Evolutionary conservation across 2,797 vertebrate species (phyloP).

Genomic region (Threskiornis aethiopicus): DNA sequence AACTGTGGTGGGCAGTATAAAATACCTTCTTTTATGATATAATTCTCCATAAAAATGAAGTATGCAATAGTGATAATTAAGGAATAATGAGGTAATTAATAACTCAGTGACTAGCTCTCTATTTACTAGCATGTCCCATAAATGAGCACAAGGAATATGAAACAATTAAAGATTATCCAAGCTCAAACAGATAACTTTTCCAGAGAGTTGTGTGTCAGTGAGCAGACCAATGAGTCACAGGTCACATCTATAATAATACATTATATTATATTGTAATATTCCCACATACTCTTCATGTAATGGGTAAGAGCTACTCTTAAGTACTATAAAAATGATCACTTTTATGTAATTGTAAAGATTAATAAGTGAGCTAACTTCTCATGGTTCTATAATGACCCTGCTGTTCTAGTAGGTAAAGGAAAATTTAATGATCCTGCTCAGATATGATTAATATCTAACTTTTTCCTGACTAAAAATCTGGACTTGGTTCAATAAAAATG

Average conservation of each 20-base stretch:
- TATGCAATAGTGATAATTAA: constrained; percentile 57
- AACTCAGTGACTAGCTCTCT: constrained; percentile 37
- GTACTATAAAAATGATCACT: constrained; percentile 72
- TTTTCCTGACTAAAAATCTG: constrained; percentile 71
- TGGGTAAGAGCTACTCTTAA: constrained; percentile 66
- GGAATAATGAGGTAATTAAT: constrained; percentile 64
- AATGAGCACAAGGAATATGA: constrained; percentile 9
- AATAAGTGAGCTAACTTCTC: constrained; percentile 72
- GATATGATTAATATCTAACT: constrained; percentile 73
- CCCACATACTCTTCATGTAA: constrained; percentile 46
- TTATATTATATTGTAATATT: constrained; percentile 50
- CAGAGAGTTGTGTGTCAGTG: constrained; percentile 31
- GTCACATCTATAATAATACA: constrained; percentile 65
- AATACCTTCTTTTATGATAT: constrained; percentile 50
- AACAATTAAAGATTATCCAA: constrained; percentile 63
- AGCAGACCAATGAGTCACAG: constrained; percentile 60
- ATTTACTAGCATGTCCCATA: constrained; percentile 7
- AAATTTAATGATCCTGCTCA: constrained; percentile 72
- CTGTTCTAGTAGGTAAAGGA: constrained; percentile 71
- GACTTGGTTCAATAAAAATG: constrained; percentile 75
- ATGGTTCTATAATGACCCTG: constrained; percentile 67
- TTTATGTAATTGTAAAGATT: constrained; percentile 73
- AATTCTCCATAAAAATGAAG: constrained; percentile 58
- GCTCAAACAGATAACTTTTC: constrained; percentile 49
- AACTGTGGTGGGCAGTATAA: constrained; percentile 44